Base-by-base conservation (phyloP, 2,888 invertebrate genomes). In the Xestobium rufovillosum region DNA sequence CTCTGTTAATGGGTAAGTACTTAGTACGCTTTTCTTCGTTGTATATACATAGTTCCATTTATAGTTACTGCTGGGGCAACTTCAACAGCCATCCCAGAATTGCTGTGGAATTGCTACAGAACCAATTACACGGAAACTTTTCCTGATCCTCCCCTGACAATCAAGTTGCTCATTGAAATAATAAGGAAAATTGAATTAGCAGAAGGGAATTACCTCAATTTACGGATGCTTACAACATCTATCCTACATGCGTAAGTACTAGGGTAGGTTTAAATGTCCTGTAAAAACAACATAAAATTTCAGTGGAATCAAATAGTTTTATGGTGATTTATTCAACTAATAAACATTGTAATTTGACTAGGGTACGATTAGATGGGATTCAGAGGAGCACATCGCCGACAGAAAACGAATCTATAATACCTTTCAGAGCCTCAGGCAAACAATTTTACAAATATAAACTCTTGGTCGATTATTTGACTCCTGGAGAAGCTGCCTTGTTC, bases 301-400 rank as follows among this genome's bases (percentile, higher is more conserved):
- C n/a, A n/a, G n/a, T n/a, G n/a, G n/a, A n/a, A n/a, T n/a, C n/a
- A n/a, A n/a, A n/a, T n/a, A n/a, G n/a, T n/a, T 34, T 12, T 14
- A 33, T 32, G 13, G 3, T 17, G 15, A 9, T 33, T 26, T 9
- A 11, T 27, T 34, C n/a, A n/a, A n/a, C n/a, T n/a, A n/a, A n/a
- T n/a, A n/a, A n/a, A n/a, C n/a, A n/a, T n/a, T n/a, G n/a, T n/a
- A n/a, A n/a, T n/a, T n/a, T n/a, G n/a, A n/a, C 44, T 61, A 78
- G 78, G 47, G 60, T 76, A 23, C 70, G 76, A 12, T 65, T 77
- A 31, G 78, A 79, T 59, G 80, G 79, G 9, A 69, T 80, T 34
- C 69, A 74, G 51, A 65, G 68, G 47, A 66, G 72, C 1, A 60
- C 65, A 9, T 64, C 64, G 42, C 57, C 65, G 0, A 53, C 66